Conservation (phyloP, 2,888 invertebrate species). For the Blomia tropicalis region DNA sequence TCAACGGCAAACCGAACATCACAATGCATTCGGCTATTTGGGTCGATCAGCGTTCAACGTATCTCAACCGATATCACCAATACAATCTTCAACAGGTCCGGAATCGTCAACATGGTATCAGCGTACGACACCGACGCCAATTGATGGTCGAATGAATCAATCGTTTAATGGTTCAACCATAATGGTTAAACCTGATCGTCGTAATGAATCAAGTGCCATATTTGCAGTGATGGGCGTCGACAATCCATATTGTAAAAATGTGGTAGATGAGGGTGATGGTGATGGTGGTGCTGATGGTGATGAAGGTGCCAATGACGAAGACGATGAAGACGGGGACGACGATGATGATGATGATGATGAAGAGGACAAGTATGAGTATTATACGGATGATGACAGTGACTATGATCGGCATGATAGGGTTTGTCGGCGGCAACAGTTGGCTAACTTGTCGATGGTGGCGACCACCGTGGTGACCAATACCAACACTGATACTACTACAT, state of each 20-base stretch:
- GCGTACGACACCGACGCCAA: background rate
- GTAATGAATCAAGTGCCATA: slow-evolving; percentile 16
- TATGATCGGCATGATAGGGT: no score
- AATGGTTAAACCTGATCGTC: background rate
- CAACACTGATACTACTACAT: no score
- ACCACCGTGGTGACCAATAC: no score
- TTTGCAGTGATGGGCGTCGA: background rate
- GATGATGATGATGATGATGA: background rate
- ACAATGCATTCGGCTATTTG: slow-evolving; percentile 3
- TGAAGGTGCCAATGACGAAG: background rate
- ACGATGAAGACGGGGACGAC: background rate
- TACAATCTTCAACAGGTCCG: background rate
- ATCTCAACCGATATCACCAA: background rate
- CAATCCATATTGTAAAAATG: background rate
- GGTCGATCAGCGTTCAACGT: background rate
- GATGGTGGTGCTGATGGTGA: no score
- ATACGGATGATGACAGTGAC: background rate
- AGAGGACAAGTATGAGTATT: no score
- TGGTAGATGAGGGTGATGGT: background rate
- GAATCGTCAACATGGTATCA: background rate
- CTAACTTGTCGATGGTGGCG: no score
- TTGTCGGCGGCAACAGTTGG: no score
- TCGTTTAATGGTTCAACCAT: background rate
- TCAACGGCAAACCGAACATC: background rate
- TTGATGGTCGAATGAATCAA: background rate